Conservation (phyloP, 2,888 invertebrate species). For the Aleiodes testaceus region DNA sequence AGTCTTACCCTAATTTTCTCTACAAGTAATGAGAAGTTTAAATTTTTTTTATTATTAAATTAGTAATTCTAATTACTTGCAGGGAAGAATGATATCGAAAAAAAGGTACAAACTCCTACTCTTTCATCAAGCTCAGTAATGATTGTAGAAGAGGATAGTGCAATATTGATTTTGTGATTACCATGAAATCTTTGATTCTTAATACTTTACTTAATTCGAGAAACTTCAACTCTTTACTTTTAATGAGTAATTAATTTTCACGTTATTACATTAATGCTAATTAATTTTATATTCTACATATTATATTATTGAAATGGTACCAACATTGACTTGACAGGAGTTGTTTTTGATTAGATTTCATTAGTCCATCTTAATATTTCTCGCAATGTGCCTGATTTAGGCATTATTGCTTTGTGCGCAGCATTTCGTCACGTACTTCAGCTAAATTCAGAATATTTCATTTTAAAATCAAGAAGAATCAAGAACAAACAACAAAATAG, state of each 20-base stretch:
- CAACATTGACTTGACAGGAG: conserved; percentile 71
- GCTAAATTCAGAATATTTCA: conserved; percentile 41
- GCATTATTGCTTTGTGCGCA: conserved; percentile 63
- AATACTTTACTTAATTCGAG: conserved; percentile 12
- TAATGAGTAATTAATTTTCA: conserved; percentile 9
- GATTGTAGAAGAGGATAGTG: conserved; percentile 55
- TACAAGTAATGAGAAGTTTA: neutral
- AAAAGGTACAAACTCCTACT: conserved; percentile 18
- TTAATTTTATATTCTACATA: conserved; percentile 43
- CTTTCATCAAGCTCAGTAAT: conserved; percentile 57
- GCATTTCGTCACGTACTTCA: conserved; percentile 53
- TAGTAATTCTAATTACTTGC: neutral
- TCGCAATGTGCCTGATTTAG: conserved; percentile 29
- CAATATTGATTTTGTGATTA: conserved; percentile 42
- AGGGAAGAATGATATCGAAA: neutral
- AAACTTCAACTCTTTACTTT: conserved; percentile 30
- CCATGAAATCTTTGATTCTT: neutral
- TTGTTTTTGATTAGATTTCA: conserved; percentile 53
- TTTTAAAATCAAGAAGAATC: conserved; percentile 1
- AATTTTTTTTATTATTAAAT: neutral
- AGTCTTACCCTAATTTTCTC: conserved; percentile 7
- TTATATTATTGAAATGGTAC: conserved; percentile 56
- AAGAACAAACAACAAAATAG: neutral
- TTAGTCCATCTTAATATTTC: conserved; percentile 48
- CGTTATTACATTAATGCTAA: conserved; percentile 5